A percentile compares a stretch with the other conserved stretches of the same genome.
Conservation (phyloP, 2,888 invertebrate species). For the Leucozona laternaria region DNA sequence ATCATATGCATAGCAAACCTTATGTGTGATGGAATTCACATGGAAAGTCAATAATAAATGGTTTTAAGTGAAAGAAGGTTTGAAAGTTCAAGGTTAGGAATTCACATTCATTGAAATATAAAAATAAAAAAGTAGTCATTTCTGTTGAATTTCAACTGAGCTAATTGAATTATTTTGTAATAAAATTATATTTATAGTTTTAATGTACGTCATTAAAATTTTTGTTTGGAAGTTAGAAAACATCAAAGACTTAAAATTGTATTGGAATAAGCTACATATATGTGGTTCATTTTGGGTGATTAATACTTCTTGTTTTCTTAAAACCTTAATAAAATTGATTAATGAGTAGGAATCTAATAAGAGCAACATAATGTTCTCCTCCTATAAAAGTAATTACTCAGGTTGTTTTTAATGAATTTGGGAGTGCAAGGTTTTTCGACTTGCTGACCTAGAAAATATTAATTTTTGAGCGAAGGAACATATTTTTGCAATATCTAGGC, state of each 20-base stretch:
- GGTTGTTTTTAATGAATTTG: not conserved
- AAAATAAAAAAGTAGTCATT: constrained; percentile 22
- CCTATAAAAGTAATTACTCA: not conserved
- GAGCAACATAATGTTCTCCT: not conserved
- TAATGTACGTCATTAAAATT: not conserved
- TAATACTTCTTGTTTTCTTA: not conserved
- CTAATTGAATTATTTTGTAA: constrained; percentile 1
- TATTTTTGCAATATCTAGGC: not conserved
- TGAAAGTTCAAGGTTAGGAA: constrained; percentile 70
- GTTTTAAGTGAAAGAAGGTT: constrained; percentile 43
- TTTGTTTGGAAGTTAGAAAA: not conserved
- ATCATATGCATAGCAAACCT: not conserved
- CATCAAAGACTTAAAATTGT: not conserved
- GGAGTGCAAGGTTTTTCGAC: constrained; percentile 11
- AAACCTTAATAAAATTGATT: constrained; percentile 6
- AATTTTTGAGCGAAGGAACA: not conserved
- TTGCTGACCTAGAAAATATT: not conserved
- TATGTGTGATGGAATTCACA: constrained; percentile 33
- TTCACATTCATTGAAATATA: constrained; percentile 32
- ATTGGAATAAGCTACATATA: not conserved
- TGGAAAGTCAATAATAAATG: constrained; percentile 49
- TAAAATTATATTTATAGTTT: not conserved
- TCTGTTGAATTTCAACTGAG: not conserved
- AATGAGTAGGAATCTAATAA: not conserved
- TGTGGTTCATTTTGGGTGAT: not conserved